Evolutionary conservation across 2,113 vertebrate genomes (phyloP).

Genomic region (Actinemys pallida): DNA sequence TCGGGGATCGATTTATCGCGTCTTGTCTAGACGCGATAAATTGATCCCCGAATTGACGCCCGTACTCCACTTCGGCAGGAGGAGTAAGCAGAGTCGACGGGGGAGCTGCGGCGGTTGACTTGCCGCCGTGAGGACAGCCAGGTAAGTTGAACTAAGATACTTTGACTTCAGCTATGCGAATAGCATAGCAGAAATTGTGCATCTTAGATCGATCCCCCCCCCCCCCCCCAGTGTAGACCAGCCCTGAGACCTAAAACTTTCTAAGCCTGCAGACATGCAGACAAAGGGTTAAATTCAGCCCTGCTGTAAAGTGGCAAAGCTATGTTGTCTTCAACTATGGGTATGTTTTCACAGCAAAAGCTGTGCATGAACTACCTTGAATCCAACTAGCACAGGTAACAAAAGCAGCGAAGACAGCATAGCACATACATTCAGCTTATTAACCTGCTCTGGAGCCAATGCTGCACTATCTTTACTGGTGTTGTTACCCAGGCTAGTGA

Average conservation of each 20-base stretch:
- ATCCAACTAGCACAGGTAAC: background rate
- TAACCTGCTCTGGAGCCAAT: background rate
- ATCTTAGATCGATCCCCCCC: too few species aligned
- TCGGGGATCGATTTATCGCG: too few species aligned
- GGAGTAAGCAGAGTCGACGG: too few species aligned
- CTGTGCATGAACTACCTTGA: background rate
- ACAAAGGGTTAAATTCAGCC: rapidly evolving
- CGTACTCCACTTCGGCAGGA: too few species aligned
- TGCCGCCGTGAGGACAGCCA: too few species aligned
- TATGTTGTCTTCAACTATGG: background rate
- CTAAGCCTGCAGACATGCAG: rapidly evolving
- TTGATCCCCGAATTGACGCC: too few species aligned
- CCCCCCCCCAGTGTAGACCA: too few species aligned
- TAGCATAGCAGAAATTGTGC: too few species aligned
- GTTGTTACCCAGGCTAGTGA: background rate
- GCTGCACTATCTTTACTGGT: background rate
- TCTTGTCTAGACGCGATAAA: too few species aligned
- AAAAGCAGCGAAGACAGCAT: background rate
- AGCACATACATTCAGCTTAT: background rate
- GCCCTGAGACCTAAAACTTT: background rate
- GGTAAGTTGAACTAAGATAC: too few species aligned
- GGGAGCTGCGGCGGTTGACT: too few species aligned
- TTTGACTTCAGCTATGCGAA: too few species aligned
- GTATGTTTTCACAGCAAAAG: background rate
- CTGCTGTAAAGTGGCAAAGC: background rate